A percentile compares a stretch with the other conserved stretches of the same genome.
Evolutionary conservation across 2,888 invertebrate genomes (phyloP).

Genomic region (Empis stercorea): DNA sequence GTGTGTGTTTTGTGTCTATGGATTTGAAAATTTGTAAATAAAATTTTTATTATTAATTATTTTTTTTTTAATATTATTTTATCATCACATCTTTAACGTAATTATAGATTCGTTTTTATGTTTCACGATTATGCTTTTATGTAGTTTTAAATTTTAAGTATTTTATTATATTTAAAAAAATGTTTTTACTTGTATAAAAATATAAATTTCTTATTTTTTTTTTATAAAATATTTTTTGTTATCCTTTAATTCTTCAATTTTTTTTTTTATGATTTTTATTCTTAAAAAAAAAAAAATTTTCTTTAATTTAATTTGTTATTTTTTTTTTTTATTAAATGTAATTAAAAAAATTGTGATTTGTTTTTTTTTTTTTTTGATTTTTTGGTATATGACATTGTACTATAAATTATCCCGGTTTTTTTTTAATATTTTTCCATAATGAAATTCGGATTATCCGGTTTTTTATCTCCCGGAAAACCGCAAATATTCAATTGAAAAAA

Average conservation of each 20-base stretch:
- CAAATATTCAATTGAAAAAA: constrained; percentile 7
- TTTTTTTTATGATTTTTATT: neutral
- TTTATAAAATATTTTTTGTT: constrained; percentile 13
- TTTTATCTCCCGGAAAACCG: too few relatives aligned
- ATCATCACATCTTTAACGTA: neutral
- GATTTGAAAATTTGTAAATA: constrained; percentile 11
- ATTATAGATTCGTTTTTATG: too few relatives aligned
- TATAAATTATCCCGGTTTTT: constrained; percentile 39
- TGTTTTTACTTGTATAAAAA: constrained; percentile 33
- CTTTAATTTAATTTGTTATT: constrained; percentile 12
- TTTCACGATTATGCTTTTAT: constrained; percentile 6
- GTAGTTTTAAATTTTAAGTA: constrained; percentile 7
- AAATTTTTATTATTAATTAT: constrained; percentile 19
- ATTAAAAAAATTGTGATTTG: constrained; percentile 16
- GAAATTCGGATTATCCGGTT: too few relatives aligned
- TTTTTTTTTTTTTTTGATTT: constrained; percentile 12
- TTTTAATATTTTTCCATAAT: constrained; percentile 2
- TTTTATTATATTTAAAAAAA: constrained; percentile 10
- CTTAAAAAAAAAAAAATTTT: too few relatives aligned
- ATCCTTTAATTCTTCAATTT: too few relatives aligned
- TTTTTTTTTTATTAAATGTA: constrained; percentile 22
- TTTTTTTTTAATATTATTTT: constrained; percentile 7
- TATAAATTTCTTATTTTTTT: too few relatives aligned
- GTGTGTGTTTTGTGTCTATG: constrained; percentile 13
- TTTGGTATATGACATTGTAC: constrained; percentile 33